Evolutionary conservation across 2,888 invertebrate genomes (phyloP), one percentile per base, ranked within the genome.

Genomic region (Drosophila ustulata): DNA sequence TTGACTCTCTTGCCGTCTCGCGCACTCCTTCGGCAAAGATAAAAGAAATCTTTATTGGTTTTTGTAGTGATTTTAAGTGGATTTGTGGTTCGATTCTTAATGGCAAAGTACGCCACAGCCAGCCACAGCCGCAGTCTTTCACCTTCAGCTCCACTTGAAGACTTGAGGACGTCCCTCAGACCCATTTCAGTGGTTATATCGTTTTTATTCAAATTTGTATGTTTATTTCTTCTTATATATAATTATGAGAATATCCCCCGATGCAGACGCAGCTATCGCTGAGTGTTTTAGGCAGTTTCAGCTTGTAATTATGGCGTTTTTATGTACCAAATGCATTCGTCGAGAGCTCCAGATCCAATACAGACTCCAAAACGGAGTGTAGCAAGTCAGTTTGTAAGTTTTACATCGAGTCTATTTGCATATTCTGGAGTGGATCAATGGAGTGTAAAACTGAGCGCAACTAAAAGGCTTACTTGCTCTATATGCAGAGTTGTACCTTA

Each of bases 41-140:
- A 70, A 86, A 86, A 86, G 89, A 69, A 75, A 68, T 87, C 75
- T 89, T 87, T 88, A 88, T 86, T 83, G 89, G 78, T 88, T 89
- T 90, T 78, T 82, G 89, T 88, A 88, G 83, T 89, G 89, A 88
- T 90, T 89, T 90, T 90, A 89, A 89, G 88, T 90, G 88, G 88
- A 89, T 90, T 89, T 89, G 87, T 88, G 78, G 89, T 86, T 86
- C 87, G 87, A 88, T 89, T 72, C 81, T 84, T 89, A 90, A 89
- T 87, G 89, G 88, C 83, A 82, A 90, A 91, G 90, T 90, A 90
- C 90, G 83, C 84, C 18, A 18, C 18, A 18, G 18, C 18, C 86
- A 83, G 82, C 66, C 71, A 32, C 52, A 39, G 47, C 46, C 34
- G 26, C 59, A 67, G 73, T 77, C 68, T 71, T 72, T 63, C 75